Evolutionary conservation across 2,113 vertebrate genomes (phyloP), one percentile per base, ranked within the genome.

Genomic region (Dendropsophus ebraccatus): DNA sequence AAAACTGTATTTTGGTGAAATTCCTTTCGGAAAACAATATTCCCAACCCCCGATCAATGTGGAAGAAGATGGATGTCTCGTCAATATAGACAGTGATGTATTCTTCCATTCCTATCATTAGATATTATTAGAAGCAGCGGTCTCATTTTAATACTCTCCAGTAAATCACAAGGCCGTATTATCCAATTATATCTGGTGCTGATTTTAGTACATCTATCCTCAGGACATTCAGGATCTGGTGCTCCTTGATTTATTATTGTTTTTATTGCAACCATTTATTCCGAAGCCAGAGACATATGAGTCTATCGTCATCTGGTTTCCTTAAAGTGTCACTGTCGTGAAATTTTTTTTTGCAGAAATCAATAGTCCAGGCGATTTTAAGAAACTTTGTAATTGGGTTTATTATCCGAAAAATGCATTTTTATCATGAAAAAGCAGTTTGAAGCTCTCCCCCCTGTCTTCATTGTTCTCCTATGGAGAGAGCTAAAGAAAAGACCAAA

Each of bases 211-310:
- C 52, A 45, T 82, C 25, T 74, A 54, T 73, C 70, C 35, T 52
- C 23, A 35, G 50, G 82, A 56, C 47, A 25, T 28, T 72, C 3
- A 7, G 49, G 50, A 73, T 83, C 65, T 23, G 54, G 49, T 72
- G 47, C 8, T 35, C 65, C 45, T 45, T 84, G 69, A 74, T 74
- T 41, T 75, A 74, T 58, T 84, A 50, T 84, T 73, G 74, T 54
- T 73, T 84, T 84, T 75, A 84, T 75, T 75, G 82, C 32, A 60
- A 49, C 70, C 70, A 84, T 75, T 84, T 84, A 58, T 84, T 84
- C 67, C 19, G 14, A 58, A 74, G 70, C 73, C 52, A 62, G 32
- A 58, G 52, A 83, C 49, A 52, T 69, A 50, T 65, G 32, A 81
- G 78, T 52, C 13, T 54, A 54, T 77, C 21, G 21, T 45, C 58